Evolutionary conservation across 2,888 invertebrate species (phyloP).

Genomic region (Hypercompe scribonia): DNA sequence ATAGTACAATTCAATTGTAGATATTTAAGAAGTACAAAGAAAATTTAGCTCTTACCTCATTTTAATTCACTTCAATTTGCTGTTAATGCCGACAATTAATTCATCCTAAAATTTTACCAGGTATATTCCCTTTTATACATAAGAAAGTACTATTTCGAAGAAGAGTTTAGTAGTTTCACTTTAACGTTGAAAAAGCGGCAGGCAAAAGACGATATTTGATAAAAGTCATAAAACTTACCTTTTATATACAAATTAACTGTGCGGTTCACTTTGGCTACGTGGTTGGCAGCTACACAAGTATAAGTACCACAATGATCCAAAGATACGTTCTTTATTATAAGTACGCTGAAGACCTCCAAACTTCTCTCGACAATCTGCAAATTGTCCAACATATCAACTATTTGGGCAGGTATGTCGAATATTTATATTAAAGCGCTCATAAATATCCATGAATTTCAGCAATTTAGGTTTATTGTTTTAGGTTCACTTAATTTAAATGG

Average conservation of each 20-base stretch:
- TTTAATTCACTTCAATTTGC: not conserved
- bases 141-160: too few relatives aligned
- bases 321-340: conserved; percentile 91
- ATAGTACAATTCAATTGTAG: not conserved
- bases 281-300: conserved; percentile 91
- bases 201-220: not conserved
- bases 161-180: too few relatives aligned
- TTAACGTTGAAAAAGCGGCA: not conserved
- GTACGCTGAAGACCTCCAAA: conserved; percentile 90
- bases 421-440: conserved; percentile 4
- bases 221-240: conserved; percentile 78
- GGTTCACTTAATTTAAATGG: not conserved
- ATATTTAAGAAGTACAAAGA: not conserved
- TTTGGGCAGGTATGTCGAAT: not conserved
- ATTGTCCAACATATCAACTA: not conserved
- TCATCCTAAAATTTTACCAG: not conserved
- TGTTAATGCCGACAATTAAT: not conserved
- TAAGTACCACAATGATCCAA: conserved; percentile 90
- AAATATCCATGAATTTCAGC: not conserved
- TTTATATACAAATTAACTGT: conserved; percentile 91
- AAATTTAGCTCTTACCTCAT: not conserved
- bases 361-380: conserved; percentile 86
- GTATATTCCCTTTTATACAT: too few relatives aligned
- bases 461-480: conserved; percentile 8
- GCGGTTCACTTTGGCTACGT: conserved; percentile 90